Conservation (phyloP, 2,888 invertebrate genomes). For the Mellilla xanthometata region DNA sequence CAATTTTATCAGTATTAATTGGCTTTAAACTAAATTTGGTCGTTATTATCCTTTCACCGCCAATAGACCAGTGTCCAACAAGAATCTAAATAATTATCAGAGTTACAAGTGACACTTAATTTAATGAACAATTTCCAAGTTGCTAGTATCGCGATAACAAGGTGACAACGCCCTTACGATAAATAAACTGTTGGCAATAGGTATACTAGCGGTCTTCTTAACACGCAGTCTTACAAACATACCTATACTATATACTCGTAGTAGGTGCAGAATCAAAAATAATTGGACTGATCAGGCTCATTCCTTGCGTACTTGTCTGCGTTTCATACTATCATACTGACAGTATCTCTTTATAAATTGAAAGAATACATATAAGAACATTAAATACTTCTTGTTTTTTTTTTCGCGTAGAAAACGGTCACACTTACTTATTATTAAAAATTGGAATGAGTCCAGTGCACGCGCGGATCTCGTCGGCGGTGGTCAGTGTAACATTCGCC, state of each 20-base stretch:
- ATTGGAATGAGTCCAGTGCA: no score
- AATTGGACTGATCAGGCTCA: no score
- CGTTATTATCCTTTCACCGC: conserved; percentile 1
- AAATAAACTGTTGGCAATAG: conserved; percentile 34
- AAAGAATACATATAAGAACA: no score
- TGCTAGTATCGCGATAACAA: conserved; percentile 29
- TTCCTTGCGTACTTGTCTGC: no score
- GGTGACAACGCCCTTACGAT: conserved; percentile 37
- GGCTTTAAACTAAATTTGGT: not conserved
- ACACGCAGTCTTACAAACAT: conserved; percentile 10
- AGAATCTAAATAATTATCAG: conserved; percentile 7
- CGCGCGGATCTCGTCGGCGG: no score
- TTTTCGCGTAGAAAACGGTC: no score
- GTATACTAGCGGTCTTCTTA: conserved; percentile 32
- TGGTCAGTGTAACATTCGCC: no score
- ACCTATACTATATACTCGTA: no score
- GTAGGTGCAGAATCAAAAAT: not conserved
- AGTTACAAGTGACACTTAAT: conserved; percentile 8
- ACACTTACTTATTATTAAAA: no score
- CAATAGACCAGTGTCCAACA: not conserved
- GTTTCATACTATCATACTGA: no score
- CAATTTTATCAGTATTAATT: conserved; percentile 1
- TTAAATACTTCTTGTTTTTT: no score
- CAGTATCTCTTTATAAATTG: no score
- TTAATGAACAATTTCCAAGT: conserved; percentile 13